These are phyloP conservation scores for Oreochromis mossambicus DNA, from an alignment of 2,797 vertebrate genomes.

Conservation along the genomic window DNA sequence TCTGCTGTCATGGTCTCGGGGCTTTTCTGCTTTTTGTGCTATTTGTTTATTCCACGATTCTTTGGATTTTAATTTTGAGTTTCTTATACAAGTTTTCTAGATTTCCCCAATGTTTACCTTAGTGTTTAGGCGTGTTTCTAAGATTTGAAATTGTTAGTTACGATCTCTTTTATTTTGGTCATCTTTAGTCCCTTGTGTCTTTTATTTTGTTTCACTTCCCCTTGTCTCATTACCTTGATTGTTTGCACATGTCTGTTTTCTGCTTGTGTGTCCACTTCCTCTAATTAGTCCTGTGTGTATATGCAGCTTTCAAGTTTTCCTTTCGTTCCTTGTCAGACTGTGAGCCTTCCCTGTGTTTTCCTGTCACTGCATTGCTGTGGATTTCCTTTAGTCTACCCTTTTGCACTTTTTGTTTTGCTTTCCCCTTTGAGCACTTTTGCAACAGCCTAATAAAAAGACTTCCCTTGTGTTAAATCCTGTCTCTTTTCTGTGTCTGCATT, in stretches of 20 bases:
- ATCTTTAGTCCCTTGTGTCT: background rate
- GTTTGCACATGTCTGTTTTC: background rate
- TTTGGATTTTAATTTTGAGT: background rate
- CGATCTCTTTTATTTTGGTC: background rate
- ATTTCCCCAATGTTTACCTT: background rate
- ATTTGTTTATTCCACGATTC: background rate
- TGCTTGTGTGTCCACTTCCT: fast-evolving
- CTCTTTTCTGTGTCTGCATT: background rate
- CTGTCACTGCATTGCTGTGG: background rate
- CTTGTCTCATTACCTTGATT: background rate
- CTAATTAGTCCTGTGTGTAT: background rate
- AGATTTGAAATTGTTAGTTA: background rate
- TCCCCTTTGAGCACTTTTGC: background rate
- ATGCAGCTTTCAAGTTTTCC: background rate
- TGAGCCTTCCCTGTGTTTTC: background rate
- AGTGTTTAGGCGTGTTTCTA: background rate
- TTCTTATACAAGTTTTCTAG: background rate
- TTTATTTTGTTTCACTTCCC: background rate
- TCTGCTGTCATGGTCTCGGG: background rate
- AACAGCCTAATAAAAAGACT: background rate
- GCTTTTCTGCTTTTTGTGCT: background rate
- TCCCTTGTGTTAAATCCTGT: background rate
- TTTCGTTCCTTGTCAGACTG: background rate
- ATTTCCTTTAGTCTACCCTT: background rate
- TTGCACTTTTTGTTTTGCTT: background rate